Conservation (phyloP, 2,113 vertebrate species). For the Tonatia bakeri region DNA sequence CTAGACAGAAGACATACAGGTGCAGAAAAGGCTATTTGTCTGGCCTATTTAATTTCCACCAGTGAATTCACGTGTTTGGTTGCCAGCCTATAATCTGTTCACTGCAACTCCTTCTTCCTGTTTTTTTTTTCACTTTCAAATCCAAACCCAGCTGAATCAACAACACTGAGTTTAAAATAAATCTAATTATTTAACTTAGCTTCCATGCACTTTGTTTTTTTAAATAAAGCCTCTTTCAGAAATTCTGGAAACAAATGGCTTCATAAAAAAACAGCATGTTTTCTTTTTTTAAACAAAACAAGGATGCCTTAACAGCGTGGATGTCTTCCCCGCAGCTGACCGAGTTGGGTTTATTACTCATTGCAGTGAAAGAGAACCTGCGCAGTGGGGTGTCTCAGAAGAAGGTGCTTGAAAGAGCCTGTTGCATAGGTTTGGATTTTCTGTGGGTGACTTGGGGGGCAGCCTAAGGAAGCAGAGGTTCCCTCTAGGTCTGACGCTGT, state of each 20-base stretch:
- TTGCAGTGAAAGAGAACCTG: not conserved
- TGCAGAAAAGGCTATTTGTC: constrained; percentile 31
- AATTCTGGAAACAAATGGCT: not conserved
- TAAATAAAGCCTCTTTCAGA: not conserved
- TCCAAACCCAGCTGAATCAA: not conserved
- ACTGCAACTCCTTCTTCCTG: not conserved
- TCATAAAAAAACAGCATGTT: not conserved
- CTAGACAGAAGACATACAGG: not conserved
- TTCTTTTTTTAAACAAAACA: not conserved
- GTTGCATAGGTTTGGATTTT: not conserved
- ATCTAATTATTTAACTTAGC: not conserved
- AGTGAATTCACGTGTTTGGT: not conserved
- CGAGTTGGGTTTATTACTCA: not conserved
- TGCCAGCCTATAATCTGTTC: not conserved
- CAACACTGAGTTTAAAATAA: not conserved
- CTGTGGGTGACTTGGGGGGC: not conserved
- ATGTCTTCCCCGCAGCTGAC: not conserved
- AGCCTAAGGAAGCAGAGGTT: not conserved
- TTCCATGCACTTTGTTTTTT: not conserved
- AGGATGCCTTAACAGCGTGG: not conserved
- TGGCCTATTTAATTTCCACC: not conserved
- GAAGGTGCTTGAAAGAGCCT: not conserved
- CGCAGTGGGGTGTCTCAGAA: not conserved
- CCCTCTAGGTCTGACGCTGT: not conserved
- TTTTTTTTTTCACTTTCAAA: not conserved